phyloP scores from a whole-genome alignment of 2,888 invertebrate genomes.

The Drosophila seclusa region DNA sequence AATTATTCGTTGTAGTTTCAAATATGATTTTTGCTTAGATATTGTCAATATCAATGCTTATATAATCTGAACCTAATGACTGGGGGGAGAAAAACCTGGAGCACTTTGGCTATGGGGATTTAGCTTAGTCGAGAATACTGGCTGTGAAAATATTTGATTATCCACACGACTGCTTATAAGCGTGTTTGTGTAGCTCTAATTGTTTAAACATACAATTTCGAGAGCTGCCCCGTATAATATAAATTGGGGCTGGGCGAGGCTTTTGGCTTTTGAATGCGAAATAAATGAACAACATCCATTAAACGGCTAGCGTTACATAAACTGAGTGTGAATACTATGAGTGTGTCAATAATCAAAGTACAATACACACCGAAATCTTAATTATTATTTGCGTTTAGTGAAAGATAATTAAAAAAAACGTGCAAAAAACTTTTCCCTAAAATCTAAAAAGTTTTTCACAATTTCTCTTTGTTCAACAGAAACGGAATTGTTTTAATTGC shows the following conservation, averaged over 20 bases:
- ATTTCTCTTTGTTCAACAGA: conserved; percentile 17
- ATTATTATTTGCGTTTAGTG: conserved; percentile 42
- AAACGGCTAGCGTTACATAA: conserved; percentile 29
- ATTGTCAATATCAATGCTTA: not conserved
- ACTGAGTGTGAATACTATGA: not conserved
- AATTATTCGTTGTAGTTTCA: conserved; percentile 10
- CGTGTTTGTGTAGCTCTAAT: conserved; percentile 42
- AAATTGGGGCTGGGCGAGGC: conserved; percentile 27
- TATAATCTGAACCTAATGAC: conserved; percentile 1
- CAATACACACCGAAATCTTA: not conserved
- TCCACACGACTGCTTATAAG: conserved; percentile 51
- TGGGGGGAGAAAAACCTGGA: not conserved
- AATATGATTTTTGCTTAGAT: not conserved
- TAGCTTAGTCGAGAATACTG: not conserved
- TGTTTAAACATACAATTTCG: conserved; percentile 33
- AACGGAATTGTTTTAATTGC: conserved; percentile 54
- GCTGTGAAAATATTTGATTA: not conserved
- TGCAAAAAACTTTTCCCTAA: conserved; percentile 15
- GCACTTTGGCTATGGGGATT: conserved; percentile 5
- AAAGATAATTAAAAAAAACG: conserved; percentile 44
- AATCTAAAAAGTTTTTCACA: conserved; percentile 10
- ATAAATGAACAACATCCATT: conserved; percentile 16
- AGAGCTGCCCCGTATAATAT: conserved; percentile 25
- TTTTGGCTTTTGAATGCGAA: not conserved
- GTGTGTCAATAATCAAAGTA: not conserved